Evolutionary conservation across 2,888 invertebrate genomes (phyloP).

Genomic region (Busseola fusca): DNA sequence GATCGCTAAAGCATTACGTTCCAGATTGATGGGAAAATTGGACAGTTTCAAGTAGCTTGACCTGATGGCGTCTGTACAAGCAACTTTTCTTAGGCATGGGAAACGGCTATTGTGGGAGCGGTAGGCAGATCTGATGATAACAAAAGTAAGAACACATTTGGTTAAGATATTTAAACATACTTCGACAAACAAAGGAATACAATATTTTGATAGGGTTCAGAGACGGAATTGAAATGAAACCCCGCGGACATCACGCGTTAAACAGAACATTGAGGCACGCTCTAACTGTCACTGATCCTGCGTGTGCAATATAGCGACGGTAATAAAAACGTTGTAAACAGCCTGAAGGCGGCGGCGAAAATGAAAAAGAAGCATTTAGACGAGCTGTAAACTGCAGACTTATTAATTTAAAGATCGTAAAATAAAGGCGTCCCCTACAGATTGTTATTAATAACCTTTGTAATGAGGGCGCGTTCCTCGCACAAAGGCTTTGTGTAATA

Average conservation of each 20-base stretch:
- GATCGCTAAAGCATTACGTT: too few species aligned
- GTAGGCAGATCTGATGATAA: neutral
- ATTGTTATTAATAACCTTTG: conserved; percentile 70
- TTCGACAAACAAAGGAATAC: conserved; percentile 49
- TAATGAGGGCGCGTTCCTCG: conserved; percentile 66
- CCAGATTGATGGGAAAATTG: too few species aligned
- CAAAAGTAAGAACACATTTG: conserved; percentile 25
- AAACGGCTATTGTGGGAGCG: neutral
- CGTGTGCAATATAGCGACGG: conserved; percentile 59
- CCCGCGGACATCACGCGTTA: conserved; percentile 53
- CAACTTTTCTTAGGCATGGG: conserved; percentile 19
- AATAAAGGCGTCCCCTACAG: conserved; percentile 66
- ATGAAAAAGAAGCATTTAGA: conserved; percentile 72
- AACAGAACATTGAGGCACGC: conserved; percentile 60
- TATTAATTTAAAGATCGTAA: conserved; percentile 77
- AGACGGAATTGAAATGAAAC: conserved; percentile 63
- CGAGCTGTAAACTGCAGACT: conserved; percentile 73
- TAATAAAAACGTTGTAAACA: conserved; percentile 74
- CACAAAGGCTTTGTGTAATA: conserved; percentile 61
- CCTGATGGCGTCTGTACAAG: conserved; percentile 1
- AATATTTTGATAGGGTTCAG: conserved; percentile 45
- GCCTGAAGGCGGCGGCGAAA: conserved; percentile 58
- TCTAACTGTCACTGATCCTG: conserved; percentile 59
- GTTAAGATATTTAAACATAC: conserved; percentile 32
- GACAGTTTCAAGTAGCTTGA: too few species aligned